Percentiles rank a stretch among this genome's conserved stretches.
Evolutionary conservation across 1,140 invertebrate species (phyloP).

Genomic region (Atta texana): DNA sequence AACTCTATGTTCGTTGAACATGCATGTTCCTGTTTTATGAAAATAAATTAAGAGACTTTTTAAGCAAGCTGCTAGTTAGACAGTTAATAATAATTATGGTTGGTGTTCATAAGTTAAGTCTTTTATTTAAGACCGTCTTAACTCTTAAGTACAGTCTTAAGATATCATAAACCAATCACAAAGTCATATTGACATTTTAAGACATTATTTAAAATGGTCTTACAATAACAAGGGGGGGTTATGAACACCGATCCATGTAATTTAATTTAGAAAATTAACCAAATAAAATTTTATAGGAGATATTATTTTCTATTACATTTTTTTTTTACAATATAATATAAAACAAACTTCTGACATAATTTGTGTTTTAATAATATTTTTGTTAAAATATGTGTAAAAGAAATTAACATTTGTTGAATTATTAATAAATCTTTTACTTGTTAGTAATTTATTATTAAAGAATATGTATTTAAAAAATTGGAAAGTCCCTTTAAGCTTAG

Average conservation of each 20-base stretch:
- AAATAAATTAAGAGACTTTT: not conserved
- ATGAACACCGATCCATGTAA: not conserved
- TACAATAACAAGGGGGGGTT: no score
- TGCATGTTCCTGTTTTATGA: conserved; percentile 46
- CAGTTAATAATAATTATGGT: not conserved
- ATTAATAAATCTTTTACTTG: conserved; percentile 4
- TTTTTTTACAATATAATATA: not conserved
- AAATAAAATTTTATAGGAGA: not conserved
- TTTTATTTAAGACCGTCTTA: no score
- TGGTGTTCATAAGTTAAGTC: no score
- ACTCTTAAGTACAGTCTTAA: no score
- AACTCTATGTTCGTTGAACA: conserved; percentile 62
- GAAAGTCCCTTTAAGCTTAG: not conserved
- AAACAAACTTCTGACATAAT: not conserved
- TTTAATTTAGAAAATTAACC: not conserved
- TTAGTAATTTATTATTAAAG: no score
- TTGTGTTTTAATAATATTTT: not conserved
- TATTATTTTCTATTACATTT: conserved; percentile 4
- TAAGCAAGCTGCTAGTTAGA: not conserved
- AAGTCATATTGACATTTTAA: no score
- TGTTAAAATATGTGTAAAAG: not conserved
- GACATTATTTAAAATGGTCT: no score
- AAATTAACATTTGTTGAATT: not conserved
- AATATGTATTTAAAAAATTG: not conserved
- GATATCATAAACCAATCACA: no score